Conservation (phyloP, 2,797 vertebrate genomes). For the Pipistrellus kuhlii region DNA sequence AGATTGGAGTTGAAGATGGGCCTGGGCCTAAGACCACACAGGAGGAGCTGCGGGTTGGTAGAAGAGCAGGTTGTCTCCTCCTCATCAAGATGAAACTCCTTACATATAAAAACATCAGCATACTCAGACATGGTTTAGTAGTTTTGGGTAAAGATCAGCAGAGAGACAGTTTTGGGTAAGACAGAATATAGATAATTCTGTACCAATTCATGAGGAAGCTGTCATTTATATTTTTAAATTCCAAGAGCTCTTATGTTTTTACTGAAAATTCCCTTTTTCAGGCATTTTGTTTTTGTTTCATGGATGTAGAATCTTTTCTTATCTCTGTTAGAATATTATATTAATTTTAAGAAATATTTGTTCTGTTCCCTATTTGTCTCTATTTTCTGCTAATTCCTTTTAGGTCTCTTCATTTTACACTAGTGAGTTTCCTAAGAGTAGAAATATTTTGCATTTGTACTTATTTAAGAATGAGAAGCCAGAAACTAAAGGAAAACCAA, state of each 20-base stretch:
- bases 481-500: not conserved
- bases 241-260: not conserved
- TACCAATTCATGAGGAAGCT: not conserved
- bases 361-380: not conserved
- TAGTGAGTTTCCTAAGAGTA: not conserved
- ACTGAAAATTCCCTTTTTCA: not conserved
- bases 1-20: not conserved
- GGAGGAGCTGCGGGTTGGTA: not conserved
- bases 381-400: slow-evolving; percentile 7
- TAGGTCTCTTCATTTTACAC: not conserved
- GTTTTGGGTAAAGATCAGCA: not conserved
- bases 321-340: not conserved
- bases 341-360: not conserved
- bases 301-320: not conserved
- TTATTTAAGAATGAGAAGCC: not conserved
- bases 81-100: not conserved
- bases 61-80: not conserved
- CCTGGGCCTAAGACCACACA: not conserved
- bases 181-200: not conserved
- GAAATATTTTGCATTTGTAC: not conserved
- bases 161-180: not conserved
- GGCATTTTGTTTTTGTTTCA: not conserved
- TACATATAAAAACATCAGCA: not conserved
- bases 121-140: not conserved
- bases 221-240: slow-evolving; percentile 33